A percentile compares a stretch with the other conserved stretches of the same genome.
phyloP scores from a whole-genome alignment of 2,888 invertebrate genomes.

The Athalia circularis region DNA sequence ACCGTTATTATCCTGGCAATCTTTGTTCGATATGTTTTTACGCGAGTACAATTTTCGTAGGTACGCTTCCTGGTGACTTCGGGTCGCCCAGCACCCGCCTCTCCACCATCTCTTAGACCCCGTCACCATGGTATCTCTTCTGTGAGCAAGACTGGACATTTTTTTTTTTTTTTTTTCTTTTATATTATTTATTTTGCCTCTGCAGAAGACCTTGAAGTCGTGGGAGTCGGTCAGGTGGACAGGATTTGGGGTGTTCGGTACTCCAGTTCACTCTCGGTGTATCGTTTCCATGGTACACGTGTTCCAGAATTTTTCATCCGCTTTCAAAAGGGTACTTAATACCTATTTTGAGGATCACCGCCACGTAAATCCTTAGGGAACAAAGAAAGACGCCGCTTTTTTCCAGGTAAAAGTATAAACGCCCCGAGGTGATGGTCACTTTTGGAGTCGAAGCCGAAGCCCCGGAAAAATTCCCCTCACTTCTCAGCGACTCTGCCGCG shows the following conservation, averaged over 20 bases:
- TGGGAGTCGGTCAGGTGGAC: too few relatives aligned
- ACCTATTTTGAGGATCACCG: not conserved
- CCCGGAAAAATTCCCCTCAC: not conserved
- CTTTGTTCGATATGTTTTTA: conserved; percentile 58
- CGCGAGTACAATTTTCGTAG: conserved; percentile 69
- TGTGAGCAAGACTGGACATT: conserved; percentile 69
- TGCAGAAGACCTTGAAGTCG: too few relatives aligned
- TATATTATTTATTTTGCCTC: not conserved
- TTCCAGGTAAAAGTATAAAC: not conserved
- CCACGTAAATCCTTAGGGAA: not conserved
- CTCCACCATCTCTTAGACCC: conserved; percentile 72
- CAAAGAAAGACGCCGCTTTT: conserved; percentile 32
- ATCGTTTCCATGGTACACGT: not conserved
- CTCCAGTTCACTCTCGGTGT: not conserved
- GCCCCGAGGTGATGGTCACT: conserved; percentile 12
- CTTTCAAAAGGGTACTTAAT: conserved; percentile 3
- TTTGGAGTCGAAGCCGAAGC: not conserved
- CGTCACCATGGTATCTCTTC: conserved; percentile 66
- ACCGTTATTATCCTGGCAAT: conserved; percentile 47
- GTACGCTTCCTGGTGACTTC: conserved; percentile 71
- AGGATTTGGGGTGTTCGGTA: too few relatives aligned
- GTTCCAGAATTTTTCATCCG: not conserved
- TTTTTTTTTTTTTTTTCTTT: conserved; percentile 40
- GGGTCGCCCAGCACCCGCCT: conserved; percentile 71
- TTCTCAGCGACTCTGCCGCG: not conserved